Percentiles rank a stretch among this genome's conserved stretches.
These are phyloP conservation scores for Minunthozetes semirufus DNA, from an alignment of 2,888 invertebrate genomes.

Conservation along the genomic window DNA sequence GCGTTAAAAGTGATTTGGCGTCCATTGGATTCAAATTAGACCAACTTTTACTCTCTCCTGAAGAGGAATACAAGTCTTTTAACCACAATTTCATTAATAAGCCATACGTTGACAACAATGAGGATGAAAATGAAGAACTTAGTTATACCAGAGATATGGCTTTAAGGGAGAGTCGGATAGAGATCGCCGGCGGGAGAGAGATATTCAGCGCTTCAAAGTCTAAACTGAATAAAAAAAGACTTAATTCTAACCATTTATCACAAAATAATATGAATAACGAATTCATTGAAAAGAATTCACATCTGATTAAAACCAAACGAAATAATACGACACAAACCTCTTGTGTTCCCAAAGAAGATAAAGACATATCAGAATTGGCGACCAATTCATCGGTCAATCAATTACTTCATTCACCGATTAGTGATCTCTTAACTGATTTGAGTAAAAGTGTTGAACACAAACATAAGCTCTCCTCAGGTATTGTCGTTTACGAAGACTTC, in stretches of 20 bases:
- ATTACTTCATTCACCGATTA: constrained; percentile 18
- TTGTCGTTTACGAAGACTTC: constrained; percentile 22
- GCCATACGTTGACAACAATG: constrained; percentile 13
- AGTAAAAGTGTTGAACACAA: constrained; percentile 17
- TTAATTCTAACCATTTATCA: constrained; percentile 44
- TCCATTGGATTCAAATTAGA: constrained; percentile 21
- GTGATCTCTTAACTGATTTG: constrained; percentile 23
- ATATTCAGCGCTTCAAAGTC: constrained; percentile 73
- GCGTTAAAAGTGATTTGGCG: background rate
- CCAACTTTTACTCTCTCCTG: constrained; percentile 14
- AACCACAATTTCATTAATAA: constrained; percentile 11
- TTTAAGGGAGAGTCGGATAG: constrained; percentile 43
- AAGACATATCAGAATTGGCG: background rate
- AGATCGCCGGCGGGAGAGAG: constrained; percentile 68
- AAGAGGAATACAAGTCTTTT: constrained; percentile 23
- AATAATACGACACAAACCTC: constrained; percentile 18
- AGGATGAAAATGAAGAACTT: constrained; percentile 10
- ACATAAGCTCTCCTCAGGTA: constrained; percentile 15
- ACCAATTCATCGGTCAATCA: constrained; percentile 4
- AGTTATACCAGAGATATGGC: background rate
- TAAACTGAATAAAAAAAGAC: constrained; percentile 64
- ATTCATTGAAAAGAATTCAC: background rate
- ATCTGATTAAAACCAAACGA: constrained; percentile 10
- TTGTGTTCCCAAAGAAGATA: constrained; percentile 10
- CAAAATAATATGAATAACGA: constrained; percentile 6